Base-by-base conservation (phyloP, 2,888 invertebrate species). In the Trachelus iudaicus region DNA sequence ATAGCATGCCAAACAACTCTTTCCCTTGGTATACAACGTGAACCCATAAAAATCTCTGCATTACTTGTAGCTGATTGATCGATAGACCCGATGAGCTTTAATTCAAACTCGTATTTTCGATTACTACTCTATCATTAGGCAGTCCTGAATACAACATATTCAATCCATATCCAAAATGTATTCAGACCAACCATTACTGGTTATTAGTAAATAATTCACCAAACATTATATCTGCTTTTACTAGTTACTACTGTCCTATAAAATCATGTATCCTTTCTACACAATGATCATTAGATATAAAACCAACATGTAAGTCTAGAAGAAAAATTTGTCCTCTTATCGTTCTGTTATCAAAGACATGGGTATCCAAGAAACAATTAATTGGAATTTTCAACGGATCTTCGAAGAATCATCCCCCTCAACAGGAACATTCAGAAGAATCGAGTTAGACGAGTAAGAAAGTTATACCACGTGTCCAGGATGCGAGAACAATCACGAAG, bases 21-120 rank as follows among this genome's bases (percentile, higher is more conserved):
- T 82, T 81, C 80, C 80, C 81, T 82, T 81, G 81, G 86, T 84
- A 85, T 85, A 84, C 82, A 83, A 83, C 84, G 84, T 83, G 82
- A 80, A 83, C 85, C 86, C 85, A 82, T 85, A 85, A 84, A 85
- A 85, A 85, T 86, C 84, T 80, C 86, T 83, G 85, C 86, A 86
- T 87, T 86, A 85, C 87, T 87, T 85, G 85, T 85, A 84, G 86
- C 81, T 84, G 86, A 86, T 86, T 86, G 86, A 86, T 86, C 86
- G 86, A 87, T 86, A 87, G 85, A 83, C 73, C 74, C 23, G 71
- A 34, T 33, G 69, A 77, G 78, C 69, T 77, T 76, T 77, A 73
- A 80, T 80, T 79, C 69, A 30, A 73, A n/a, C 56, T 69, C 37
- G n/a, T 13, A 12, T n/a, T 69, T 76, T 78, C 34, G 31, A 71